Evolutionary conservation across 2,888 invertebrate species (phyloP), one percentile per base, ranked within the genome.

Genomic region (Achlya flavicornis): DNA sequence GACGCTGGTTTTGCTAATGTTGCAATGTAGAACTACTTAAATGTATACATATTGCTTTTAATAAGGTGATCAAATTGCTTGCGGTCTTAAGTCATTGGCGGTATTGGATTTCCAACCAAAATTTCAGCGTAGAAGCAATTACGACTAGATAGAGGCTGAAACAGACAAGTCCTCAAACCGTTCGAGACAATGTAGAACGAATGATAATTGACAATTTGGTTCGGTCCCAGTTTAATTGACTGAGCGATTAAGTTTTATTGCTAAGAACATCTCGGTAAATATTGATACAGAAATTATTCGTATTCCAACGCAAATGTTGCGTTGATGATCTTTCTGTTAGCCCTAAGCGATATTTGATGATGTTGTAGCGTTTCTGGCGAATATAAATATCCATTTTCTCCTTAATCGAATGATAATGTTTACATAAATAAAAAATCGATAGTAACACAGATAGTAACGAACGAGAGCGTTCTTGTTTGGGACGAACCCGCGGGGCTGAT

Each of bases 271-370:
- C 77, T 74, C 67, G 66, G 83, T 79, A 84, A 87, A 87, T 85
- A 88, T 87, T 88, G 83, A 80, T 81, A 83, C 80, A 83, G 76
- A 80, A 79, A 79, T 77, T 78, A 79, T 80, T 80, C 67, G 71
- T 77, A 71, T 70, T 77, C 77, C 68, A 65, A 76, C 74, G 72
- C 69, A 81, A 84, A 80, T 79, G 79, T 77, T 75, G 72, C 75
- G 73, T 67, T 83, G 83, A 83, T 82, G 82, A 81, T 85, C 76
- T 76, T 79, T 76, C 80, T 80, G 79, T 83, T 82, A 80, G 79
- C 78, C 76, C 76, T 91, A 90, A 91, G 84, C 87, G 89, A 83
- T 87, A 87, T 89, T 86, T 90, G 88, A 92, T 90, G 87, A 80
- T 79, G 63, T 73, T 75, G 66, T 69, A 62, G 74, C 74, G 71